Conservation (phyloP, 23 tunicate species). For the Styela plicata region DNA sequence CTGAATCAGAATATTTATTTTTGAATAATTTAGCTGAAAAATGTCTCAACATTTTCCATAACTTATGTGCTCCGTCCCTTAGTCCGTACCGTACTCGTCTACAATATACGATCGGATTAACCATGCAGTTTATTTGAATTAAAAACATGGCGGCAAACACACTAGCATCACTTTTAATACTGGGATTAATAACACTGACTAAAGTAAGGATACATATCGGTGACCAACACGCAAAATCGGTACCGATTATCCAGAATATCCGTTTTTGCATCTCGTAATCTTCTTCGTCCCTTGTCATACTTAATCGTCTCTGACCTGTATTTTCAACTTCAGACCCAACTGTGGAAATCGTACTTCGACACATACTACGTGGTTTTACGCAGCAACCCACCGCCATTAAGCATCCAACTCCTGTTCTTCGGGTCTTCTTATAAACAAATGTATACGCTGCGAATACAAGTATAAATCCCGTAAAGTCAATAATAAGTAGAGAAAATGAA, state of each 20-base stretch:
- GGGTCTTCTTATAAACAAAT: conserved; percentile 13
- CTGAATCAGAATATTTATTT: too few relatives aligned
- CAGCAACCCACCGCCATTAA: conserved; percentile 15
- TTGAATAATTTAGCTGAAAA: too few relatives aligned
- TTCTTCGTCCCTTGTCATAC: conserved; percentile 27
- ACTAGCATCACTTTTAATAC: conserved; percentile 9
- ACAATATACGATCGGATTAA: conserved; percentile 22
- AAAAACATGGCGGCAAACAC: conserved; percentile 19
- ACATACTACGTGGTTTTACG: not conserved
- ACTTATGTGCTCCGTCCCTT: not conserved
- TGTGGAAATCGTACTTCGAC: not conserved
- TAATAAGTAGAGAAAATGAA: not conserved
- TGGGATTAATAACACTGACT: not conserved
- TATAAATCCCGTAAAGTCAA: conserved; percentile 18
- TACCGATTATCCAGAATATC: conserved; percentile 19
- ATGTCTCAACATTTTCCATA: not conserved
- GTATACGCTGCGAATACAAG: conserved; percentile 16
- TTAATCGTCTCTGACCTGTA: not conserved
- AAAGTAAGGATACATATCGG: conserved; percentile 20
- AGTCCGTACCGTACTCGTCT: not conserved
- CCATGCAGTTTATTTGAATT: conserved; percentile 25
- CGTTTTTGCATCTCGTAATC: conserved; percentile 33
- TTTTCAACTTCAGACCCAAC: not conserved
- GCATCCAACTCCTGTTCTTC: conserved; percentile 3
- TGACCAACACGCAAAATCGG: conserved; percentile 24